These are phyloP conservation scores for Platorchestia sp. DNA, from an alignment of 1,140 invertebrate species.

Conservation along the genomic window DNA sequence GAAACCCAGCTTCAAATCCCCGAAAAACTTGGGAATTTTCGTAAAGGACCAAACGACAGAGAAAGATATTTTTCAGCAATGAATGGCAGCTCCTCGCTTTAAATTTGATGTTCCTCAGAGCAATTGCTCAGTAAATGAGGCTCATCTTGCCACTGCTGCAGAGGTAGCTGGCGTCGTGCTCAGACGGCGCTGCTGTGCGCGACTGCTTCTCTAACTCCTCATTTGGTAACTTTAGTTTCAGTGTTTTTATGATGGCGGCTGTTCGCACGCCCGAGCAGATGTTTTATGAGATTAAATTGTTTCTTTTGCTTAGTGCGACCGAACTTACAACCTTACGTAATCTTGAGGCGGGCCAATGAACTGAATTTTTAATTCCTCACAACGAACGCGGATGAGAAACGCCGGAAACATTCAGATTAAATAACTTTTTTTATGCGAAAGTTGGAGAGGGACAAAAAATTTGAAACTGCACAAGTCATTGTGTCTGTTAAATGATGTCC, in stretches of 20 bases:
- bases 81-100: neutral
- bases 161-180: too few relatives aligned
- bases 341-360: neutral
- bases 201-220: neutral
- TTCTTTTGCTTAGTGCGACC: neutral
- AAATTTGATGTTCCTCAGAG: neutral
- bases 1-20: too few relatives aligned
- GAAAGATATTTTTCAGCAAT: neutral
- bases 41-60: neutral
- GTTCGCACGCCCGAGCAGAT: neutral
- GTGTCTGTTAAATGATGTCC: neutral
- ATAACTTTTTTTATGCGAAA: neutral
- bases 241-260: neutral
- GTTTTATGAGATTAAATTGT: neutral
- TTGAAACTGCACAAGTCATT: neutral
- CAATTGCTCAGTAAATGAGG: too few relatives aligned
- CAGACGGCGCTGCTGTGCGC: neutral
- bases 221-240: neutral
- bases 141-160: too few relatives aligned
- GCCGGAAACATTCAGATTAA: neutral
- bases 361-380: neutral
- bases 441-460: neutral
- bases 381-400: neutral
- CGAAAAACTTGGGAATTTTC: neutral
- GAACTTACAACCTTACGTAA: neutral